phyloP scores from a whole-genome alignment of 2,888 invertebrate species.

The Bembecia ichneumoniformis region DNA sequence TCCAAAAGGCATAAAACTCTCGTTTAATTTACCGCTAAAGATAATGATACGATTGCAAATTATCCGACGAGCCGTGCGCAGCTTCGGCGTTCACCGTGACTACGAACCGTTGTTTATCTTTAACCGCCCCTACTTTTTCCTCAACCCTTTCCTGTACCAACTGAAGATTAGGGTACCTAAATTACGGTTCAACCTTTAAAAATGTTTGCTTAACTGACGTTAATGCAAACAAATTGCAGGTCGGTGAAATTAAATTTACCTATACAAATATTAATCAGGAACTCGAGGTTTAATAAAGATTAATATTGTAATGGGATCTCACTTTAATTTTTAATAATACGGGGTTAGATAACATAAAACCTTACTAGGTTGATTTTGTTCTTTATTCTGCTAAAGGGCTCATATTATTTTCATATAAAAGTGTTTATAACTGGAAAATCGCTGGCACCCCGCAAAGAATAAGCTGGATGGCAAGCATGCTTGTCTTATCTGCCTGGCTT shows the following conservation, averaged over 20 bases:
- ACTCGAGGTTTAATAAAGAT: no score
- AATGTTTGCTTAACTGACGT: background rate
- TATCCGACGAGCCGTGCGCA: conserved; percentile 32
- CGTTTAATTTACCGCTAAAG: conserved; percentile 46
- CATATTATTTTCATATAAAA: no score
- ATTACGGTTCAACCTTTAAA: conserved; percentile 30
- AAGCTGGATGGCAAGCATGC: no score
- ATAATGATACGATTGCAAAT: conserved; percentile 63
- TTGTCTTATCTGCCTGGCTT: no score
- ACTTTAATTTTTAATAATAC: no score
- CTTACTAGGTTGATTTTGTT: no score
- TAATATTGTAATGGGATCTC: no score
- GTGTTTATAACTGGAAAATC: no score
- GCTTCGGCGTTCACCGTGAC: conserved; percentile 27
- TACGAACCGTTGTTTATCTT: conserved; percentile 60
- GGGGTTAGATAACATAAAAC: no score
- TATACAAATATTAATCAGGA: background rate
- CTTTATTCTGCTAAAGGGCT: no score
- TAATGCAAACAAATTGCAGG: background rate
- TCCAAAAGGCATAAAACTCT: conserved; percentile 38
- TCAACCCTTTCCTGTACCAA: conserved; percentile 42
- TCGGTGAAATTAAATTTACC: background rate
- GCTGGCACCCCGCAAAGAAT: no score
- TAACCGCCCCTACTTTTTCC: conserved; percentile 62
- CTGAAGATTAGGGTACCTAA: conserved; percentile 50